These are phyloP conservation scores for Eurytoma adleriae DNA, from an alignment of 2,888 invertebrate species.

Conservation along the genomic window DNA sequence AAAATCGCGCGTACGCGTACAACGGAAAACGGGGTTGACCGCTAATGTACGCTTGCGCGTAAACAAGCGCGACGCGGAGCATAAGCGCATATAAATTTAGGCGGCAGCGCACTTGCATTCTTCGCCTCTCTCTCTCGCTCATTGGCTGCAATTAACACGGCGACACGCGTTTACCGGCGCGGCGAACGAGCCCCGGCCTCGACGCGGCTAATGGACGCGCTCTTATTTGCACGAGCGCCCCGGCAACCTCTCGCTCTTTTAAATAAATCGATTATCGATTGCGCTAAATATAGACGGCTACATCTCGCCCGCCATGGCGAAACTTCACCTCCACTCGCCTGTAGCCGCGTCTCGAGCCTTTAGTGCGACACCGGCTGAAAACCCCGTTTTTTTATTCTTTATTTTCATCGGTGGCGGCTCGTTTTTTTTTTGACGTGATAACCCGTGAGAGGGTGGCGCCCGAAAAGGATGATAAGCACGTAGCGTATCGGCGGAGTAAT, in stretches of 20 bases:
- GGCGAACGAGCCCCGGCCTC: not conserved
- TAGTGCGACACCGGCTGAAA: no score
- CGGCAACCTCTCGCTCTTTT: constrained; percentile 17
- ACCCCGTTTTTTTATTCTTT: no score
- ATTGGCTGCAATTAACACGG: constrained; percentile 44
- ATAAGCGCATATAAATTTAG: constrained; percentile 22
- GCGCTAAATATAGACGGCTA: constrained; percentile 36
- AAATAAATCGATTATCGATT: constrained; percentile 52
- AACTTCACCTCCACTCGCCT: not conserved
- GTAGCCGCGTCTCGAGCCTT: no score
- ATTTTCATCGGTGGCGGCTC: no score
- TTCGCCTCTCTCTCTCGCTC: not conserved
- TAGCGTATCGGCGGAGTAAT: no score
- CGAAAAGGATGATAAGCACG: no score
- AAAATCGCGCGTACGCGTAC: not conserved
- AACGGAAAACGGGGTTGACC: not conserved
- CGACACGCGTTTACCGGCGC: not conserved
- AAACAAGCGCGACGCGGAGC: not conserved
- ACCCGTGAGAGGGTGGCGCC: no score
- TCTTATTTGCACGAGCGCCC: constrained; percentile 35
- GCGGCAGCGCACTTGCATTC: not conserved
- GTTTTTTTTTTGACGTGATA: not conserved
- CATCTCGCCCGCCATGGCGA: not conserved
- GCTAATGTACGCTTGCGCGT: constrained; percentile 1
- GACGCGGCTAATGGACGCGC: constrained; percentile 35